Base-by-base conservation (phyloP, 92 coral and sea anemone genomes). In the Palythoa grandiflora region DNA sequence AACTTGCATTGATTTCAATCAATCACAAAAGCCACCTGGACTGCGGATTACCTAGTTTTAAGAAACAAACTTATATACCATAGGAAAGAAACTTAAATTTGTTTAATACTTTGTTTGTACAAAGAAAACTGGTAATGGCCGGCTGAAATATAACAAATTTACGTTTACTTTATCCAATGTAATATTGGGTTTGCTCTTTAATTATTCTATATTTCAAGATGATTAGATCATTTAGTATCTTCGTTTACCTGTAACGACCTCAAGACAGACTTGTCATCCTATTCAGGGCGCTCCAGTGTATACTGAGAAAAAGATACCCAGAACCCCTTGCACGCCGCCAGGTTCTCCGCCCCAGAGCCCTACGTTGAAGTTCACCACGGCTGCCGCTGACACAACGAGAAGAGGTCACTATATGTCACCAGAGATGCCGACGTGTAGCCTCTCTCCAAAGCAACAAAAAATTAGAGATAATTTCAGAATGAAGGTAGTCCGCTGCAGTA, bases 341-440 rank as follows among this genome's bases (percentile, higher is more conserved):
- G 99, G 98, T 68, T 93, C 99, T 17, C 99, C 99, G 50, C 99
- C 99, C 78, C 92, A 91, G 54, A 97, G 99, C 72, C 99, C 99
- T 3, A 92, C 96, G 8, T 81, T 85, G 53, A 93, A 95, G 38
- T 96, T 91, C 85, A 97, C 96, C 1, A 97, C 99, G n/a, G 98
- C 99, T 28, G 93, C 99, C 3, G 99, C 99, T 3, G 99, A 95
- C 85, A 94, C 98, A 5, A 97, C 99, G 84, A 92, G 94, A 68
- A 88, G 91, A 50, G 93, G 90, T 47, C 84, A 78, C 57, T 88
- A 89, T 83, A 70, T 89, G 3, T 88, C 93, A 1, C 89, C 91
- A 13, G 94, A 90, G 1, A 91, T 54, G 16, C 20, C 92, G 1
- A 84, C 94, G 17, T 44, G 68, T 52, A n/a, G 68, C 28, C 63